Conservation (phyloP, 2,888 invertebrate genomes). For the Hymenopus coronatus region DNA sequence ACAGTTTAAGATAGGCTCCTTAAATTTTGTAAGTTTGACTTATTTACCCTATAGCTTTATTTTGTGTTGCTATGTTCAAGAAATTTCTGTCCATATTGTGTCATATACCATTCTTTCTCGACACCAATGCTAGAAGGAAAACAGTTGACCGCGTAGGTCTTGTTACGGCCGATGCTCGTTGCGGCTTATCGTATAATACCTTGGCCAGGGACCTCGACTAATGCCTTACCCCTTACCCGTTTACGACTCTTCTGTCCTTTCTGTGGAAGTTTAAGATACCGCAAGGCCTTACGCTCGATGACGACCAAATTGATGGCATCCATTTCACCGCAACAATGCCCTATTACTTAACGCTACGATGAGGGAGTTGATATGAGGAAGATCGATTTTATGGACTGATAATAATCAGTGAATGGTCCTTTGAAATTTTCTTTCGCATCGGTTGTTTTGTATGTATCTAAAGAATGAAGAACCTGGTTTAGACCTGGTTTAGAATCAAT, state of each 20-base stretch:
- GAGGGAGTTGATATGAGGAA: background rate
- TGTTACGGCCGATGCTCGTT: background rate
- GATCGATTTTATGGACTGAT: background rate
- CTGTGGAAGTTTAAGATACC: background rate
- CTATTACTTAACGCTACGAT: background rate
- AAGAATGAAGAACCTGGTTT: no score
- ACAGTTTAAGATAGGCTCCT: no score
- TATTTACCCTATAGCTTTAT: no score
- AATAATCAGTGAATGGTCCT: background rate
- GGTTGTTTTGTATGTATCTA: no score
- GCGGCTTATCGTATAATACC: background rate
- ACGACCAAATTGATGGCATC: background rate
- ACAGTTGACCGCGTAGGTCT: background rate
- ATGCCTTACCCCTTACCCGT: background rate
- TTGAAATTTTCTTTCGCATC: background rate
- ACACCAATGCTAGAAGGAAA: background rate
- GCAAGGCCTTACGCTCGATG: background rate
- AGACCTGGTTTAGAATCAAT: no score
- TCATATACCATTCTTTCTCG: background rate
- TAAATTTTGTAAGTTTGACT: no score
- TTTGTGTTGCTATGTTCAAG: no score
- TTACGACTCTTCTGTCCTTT: background rate
- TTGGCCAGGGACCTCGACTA: background rate
- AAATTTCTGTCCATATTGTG: background rate
- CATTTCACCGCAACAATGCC: background rate